Base-by-base conservation (phyloP, 2,113 vertebrate genomes). In the Tenebrosternarchus preto region DNA sequence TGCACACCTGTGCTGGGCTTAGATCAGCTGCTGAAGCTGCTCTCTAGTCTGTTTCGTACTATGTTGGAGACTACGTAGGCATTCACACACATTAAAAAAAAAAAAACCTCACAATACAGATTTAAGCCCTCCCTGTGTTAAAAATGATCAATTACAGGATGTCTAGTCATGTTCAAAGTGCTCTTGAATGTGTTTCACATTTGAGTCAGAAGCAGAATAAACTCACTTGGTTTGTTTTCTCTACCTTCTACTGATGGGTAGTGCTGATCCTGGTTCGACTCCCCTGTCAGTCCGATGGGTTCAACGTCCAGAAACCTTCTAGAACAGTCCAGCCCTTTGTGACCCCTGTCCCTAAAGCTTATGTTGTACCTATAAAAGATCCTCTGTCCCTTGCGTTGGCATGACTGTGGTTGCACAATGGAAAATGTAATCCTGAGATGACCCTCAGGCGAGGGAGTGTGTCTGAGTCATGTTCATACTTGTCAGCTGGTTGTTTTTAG, bases 401-500 rank as follows among this genome's bases (percentile, higher is more conserved):
- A 25, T 43, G 46, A 46, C 19, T 16, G 33, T 5, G 16, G 50
- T 70, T 22, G 1, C 20, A 1, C 2, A 17, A 29, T 19, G 64
- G 64, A 78, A 69, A 57, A 3, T 59, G 0, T 24, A 0, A 4
- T 39, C 5, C 17, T 16, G 25, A 77, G 53, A 33, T 4, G 0
- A 1, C 17, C 53, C 33, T 22, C 11, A 11, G 33, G 64, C 22
- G 64, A 39, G 64, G 24, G n/a, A 33, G 24, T 55, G 63, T 9
- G 46, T 11, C 50, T 25, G 75, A 78, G 53, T 70, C 53, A 78
- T 31, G 46, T 24, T 5, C 3, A 39, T 19, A 39, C 31, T 33
- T 39, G 33, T 78, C 66, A 60, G 66, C 69, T 39, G 24, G n/a
- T 59, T 70, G 57, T 78, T 77, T 39, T 39, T 15, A n/a, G n/a